A percentile compares a stretch with the other conserved stretches of the same genome.
phyloP scores from a whole-genome alignment of 2,797 vertebrate genomes.

The Busarellus nigricollis region DNA sequence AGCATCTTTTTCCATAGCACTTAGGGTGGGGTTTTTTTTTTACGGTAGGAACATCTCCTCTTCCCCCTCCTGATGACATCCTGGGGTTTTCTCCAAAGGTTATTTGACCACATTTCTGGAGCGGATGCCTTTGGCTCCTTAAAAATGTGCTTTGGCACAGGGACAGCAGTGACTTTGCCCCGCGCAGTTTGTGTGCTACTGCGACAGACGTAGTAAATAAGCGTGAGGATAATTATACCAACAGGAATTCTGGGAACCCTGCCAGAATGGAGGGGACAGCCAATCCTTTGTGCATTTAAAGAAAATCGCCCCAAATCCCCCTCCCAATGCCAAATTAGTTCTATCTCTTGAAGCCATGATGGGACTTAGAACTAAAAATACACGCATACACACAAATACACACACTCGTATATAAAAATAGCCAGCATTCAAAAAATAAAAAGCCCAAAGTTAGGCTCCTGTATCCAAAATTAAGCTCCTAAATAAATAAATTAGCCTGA shows the following conservation, averaged over 20 bases:
- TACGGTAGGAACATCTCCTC: neutral
- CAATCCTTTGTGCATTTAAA: neutral
- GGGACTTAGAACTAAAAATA: conserved; percentile 43
- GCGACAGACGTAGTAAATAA: conserved; percentile 51
- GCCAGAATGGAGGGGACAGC: conserved; percentile 27
- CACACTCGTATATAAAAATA: conserved; percentile 25
- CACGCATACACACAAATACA: neutral
- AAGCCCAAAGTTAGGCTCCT: neutral
- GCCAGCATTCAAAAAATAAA: neutral
- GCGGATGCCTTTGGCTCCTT: neutral
- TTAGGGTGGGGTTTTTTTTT: neutral
- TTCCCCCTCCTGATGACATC: neutral
- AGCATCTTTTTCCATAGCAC: neutral
- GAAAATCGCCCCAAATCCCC: neutral
- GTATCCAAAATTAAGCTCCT: conserved; percentile 50
- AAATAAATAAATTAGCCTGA: conserved; percentile 59
- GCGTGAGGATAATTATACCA: conserved; percentile 34
- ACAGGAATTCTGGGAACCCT: conserved; percentile 47
- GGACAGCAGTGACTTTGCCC: neutral
- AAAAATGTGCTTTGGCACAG: neutral
- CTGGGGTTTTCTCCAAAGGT: neutral
- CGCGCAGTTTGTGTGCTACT: neutral
- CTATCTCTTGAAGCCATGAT: neutral
- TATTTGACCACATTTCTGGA: neutral
- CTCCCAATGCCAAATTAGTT: conserved; percentile 8